Conservation (phyloP, 2,888 invertebrate genomes). For the Brenthis hecate region DNA sequence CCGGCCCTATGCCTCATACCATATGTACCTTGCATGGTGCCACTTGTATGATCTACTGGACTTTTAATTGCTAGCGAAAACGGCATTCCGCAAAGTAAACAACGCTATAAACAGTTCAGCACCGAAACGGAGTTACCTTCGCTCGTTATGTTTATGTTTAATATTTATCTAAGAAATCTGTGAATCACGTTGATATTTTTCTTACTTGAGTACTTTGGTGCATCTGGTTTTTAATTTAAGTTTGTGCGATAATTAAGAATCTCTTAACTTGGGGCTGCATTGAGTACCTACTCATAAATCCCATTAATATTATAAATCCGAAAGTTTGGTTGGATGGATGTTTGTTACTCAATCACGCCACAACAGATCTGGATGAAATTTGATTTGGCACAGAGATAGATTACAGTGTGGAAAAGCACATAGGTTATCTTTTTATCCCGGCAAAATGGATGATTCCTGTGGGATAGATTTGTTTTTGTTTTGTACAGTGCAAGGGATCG, state of each 20-base stretch:
- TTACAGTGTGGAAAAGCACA: no score
- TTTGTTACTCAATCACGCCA: no score
- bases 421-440: no score
- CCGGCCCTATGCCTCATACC: slow-evolving; percentile 41
- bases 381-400: no score
- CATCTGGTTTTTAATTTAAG: not conserved
- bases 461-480: no score
- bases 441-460: no score
- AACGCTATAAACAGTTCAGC: slow-evolving; percentile 14
- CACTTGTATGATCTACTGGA: slow-evolving; percentile 36
- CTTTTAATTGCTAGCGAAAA: slow-evolving; percentile 23
- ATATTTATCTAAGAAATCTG: slow-evolving; percentile 5
- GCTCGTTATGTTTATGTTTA: slow-evolving; percentile 6
- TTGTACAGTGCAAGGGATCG: no score
- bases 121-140: slow-evolving; percentile 17
- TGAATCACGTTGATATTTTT: not conserved
- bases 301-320: no score
- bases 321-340: no score
- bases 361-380: no score
- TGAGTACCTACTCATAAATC: no score
- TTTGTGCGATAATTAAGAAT: not conserved
- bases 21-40: slow-evolving; percentile 20
- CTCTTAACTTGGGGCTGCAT: no score
- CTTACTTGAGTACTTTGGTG: not conserved
- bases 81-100: slow-evolving; percentile 24